Conservation (phyloP, 2,797 vertebrate species). For the Sebastes itinus region DNA sequence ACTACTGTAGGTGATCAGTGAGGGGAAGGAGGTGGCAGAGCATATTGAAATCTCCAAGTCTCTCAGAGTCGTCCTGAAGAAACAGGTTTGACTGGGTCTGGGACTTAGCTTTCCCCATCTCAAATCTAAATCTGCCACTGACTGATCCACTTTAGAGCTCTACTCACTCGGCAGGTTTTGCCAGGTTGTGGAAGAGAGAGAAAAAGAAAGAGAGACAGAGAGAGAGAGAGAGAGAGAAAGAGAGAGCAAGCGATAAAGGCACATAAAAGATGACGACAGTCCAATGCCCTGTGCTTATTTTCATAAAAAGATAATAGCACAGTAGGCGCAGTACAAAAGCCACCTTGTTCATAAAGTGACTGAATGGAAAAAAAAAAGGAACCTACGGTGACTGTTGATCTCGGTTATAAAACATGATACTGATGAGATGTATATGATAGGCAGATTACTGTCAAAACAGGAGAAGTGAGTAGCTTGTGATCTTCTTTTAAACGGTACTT, state of each 20-base stretch:
- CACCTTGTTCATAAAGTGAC: constrained; percentile 68
- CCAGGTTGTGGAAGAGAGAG: constrained; percentile 43
- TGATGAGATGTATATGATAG: constrained; percentile 61
- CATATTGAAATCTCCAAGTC: constrained; percentile 65
- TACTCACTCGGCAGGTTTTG: constrained; percentile 68
- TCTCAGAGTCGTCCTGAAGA: constrained; percentile 55
- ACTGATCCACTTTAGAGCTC: constrained; percentile 62
- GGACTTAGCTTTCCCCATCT: constrained; percentile 54
- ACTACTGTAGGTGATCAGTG: constrained; percentile 45
- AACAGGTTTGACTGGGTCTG: constrained; percentile 65
- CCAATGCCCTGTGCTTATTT: constrained; percentile 67
- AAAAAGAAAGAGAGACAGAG: constrained; percentile 2
- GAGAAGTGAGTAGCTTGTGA: constrained; percentile 54
- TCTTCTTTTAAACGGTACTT: constrained; percentile 48
- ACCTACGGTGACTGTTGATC: constrained; percentile 47
- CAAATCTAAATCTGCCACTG: constrained; percentile 63
- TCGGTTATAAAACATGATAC: constrained; percentile 60
- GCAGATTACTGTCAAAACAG: constrained; percentile 60
- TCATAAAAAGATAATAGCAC: constrained; percentile 73
- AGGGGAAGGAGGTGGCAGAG: constrained; percentile 33
- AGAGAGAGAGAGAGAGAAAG: background rate
- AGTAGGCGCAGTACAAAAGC: constrained; percentile 63
- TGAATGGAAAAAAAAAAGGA: constrained; percentile 63
- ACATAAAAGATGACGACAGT: constrained; percentile 70
- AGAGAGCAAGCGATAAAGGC: constrained; percentile 48